Conservation (phyloP, 2,797 vertebrate genomes). For the Notolabrus celidotus region DNA sequence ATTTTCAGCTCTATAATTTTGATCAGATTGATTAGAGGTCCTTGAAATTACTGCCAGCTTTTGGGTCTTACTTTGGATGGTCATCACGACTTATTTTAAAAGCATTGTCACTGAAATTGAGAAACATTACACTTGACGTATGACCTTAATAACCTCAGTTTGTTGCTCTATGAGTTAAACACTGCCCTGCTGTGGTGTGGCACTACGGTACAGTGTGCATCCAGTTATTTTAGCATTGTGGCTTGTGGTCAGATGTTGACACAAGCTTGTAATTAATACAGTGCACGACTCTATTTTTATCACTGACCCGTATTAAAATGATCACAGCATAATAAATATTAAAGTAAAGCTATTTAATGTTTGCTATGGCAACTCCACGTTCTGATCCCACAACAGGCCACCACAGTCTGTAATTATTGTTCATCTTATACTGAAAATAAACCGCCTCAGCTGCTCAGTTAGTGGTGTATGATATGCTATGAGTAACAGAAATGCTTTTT, state of each 20-base stretch:
- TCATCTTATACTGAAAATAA: conserved; percentile 49
- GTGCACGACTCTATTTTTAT: conserved; percentile 38
- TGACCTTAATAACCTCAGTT: conserved; percentile 29
- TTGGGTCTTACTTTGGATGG: not conserved
- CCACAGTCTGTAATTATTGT: conserved; percentile 63
- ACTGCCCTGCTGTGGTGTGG: not conserved
- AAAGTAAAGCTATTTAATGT: conserved; percentile 23
- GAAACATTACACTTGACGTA: conserved; percentile 32
- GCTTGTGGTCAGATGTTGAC: conserved; percentile 38
- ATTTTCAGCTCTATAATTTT: conserved; percentile 18
- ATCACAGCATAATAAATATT: conserved; percentile 43
- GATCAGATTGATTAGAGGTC: conserved; percentile 3
- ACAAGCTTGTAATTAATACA: conserved; percentile 40
- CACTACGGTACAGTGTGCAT: conserved; percentile 4
- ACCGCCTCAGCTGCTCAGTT: conserved; percentile 21
- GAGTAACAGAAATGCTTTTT: conserved; percentile 36
- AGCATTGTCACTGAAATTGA: conserved; percentile 12
- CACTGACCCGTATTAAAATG: conserved; percentile 24
- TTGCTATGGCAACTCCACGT: conserved; percentile 58
- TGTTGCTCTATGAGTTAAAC: conserved; percentile 5
- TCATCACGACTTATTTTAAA: conserved; percentile 13
- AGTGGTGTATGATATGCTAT: not conserved
- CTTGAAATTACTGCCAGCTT: conserved; percentile 15
- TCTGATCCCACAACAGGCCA: conserved; percentile 16
- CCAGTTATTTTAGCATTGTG: conserved; percentile 42